Conservation (phyloP, 1,140 invertebrate genomes). For the Trinorchestia longiramus region DNA sequence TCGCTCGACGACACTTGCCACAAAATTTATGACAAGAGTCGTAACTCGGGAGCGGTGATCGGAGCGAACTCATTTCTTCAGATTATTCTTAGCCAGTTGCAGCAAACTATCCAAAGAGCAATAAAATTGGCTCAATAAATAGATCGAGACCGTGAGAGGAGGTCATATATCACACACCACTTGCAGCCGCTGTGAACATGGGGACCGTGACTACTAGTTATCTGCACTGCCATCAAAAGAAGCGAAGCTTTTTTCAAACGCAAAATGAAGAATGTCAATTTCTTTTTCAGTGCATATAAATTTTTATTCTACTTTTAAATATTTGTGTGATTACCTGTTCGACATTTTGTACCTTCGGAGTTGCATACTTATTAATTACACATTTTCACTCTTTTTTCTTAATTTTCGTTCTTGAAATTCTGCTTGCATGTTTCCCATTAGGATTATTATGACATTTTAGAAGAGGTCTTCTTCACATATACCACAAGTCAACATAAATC, state of each 20-base stretch:
- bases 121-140: slow-evolving; percentile 46
- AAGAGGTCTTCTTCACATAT: too few species aligned
- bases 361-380: too few species aligned
- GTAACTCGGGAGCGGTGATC: slow-evolving; percentile 21
- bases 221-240: neutral
- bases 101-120: slow-evolving; percentile 8
- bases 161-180: neutral
- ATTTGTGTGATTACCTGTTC: too few species aligned
- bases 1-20: slow-evolving; percentile 13
- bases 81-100: slow-evolving; percentile 48
- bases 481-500: too few species aligned
- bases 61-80: neutral
- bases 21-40: slow-evolving; percentile 21
- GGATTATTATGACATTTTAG: too few species aligned
- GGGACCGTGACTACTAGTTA: neutral
- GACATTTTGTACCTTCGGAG: too few species aligned
- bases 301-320: neutral
- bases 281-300: neutral
- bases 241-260: neutral
- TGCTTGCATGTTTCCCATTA: too few species aligned
- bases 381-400: too few species aligned
- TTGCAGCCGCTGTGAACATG: neutral
- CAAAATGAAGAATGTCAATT: neutral
- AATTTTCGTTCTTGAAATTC: too few species aligned
- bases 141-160: slow-evolving; percentile 37